A percentile compares a stretch with the other conserved stretches of the same genome.
phyloP scores from a whole-genome alignment of 1,140 invertebrate species.

The Triops longicaudatus region DNA sequence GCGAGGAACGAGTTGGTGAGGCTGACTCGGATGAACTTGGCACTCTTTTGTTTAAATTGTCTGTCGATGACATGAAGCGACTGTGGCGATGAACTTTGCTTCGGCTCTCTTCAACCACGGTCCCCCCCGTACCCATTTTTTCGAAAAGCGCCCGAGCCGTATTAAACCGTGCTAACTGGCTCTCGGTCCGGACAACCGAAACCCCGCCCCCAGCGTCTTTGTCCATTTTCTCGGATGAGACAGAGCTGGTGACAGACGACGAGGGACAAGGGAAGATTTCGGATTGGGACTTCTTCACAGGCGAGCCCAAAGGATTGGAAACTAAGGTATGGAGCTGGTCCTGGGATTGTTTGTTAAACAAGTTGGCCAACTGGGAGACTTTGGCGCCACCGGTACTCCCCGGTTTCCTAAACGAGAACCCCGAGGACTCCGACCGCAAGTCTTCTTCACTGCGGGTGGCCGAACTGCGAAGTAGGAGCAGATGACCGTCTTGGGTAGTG shows the following conservation, averaged over 20 bases:
- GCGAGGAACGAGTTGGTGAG: not conserved
- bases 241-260: conserved; percentile 24
- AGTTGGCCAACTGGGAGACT: conserved; percentile 81
- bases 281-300: conserved; percentile 36
- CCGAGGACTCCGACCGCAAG: not conserved
- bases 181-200: conserved; percentile 74
- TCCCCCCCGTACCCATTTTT: conserved; percentile 69
- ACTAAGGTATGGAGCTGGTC: conserved; percentile 35
- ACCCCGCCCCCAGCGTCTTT: conserved; percentile 38
- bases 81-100: not conserved
- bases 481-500: not conserved
- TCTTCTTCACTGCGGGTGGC: not conserved
- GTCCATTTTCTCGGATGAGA: conserved; percentile 27
- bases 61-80: conserved; percentile 12
- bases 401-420: conserved; percentile 14
- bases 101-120: not conserved
- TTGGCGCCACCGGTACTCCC: conserved; percentile 53
- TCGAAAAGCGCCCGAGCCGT: conserved; percentile 86
- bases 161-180: conserved; percentile 80
- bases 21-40: not conserved
- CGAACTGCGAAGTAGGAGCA: not conserved
- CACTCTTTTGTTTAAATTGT: not conserved
- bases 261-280: conserved; percentile 28
- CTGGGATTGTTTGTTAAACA: conserved; percentile 54
- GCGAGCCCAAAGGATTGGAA: conserved; percentile 40